These are phyloP conservation scores for Eupeodes latifasciatus DNA, from an alignment of 2,888 invertebrate genomes.

Conservation along the genomic window DNA sequence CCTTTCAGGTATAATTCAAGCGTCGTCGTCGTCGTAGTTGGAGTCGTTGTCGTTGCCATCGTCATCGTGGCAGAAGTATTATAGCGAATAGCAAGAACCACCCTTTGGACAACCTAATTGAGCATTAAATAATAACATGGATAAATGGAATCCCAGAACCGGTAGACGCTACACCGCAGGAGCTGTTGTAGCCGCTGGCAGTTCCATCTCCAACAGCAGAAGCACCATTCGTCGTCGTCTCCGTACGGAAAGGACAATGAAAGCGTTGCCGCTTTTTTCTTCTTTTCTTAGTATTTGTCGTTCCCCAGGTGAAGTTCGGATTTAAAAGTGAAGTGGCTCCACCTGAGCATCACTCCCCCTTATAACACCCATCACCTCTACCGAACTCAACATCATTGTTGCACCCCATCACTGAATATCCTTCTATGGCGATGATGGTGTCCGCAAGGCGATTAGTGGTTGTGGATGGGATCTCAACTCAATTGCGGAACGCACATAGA, in stretches of 20 bases:
- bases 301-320: constrained; percentile 70
- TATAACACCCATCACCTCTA: neutral
- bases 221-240: constrained; percentile 30
- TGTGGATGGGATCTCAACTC: constrained; percentile 61
- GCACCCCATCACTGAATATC: neutral
- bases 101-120: constrained; percentile 72
- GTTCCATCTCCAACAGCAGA: constrained; percentile 46
- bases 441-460: constrained; percentile 68
- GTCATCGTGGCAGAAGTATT: neutral
- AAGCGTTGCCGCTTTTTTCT: constrained; percentile 42
- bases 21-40: constrained; percentile 24
- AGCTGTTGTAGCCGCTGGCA: constrained; percentile 37
- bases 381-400: neutral
- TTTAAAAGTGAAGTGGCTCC: constrained; percentile 66
- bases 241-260: constrained; percentile 51
- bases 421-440: neutral
- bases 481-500: constrained; percentile 44
- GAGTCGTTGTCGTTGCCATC: neutral
- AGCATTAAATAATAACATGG: constrained; percentile 76
- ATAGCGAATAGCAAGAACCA: constrained; percentile 35
- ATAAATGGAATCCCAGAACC: constrained; percentile 72
- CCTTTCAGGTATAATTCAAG: constrained; percentile 65
- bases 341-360: constrained; percentile 57
- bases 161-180: constrained; percentile 57
- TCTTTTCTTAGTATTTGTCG: constrained; percentile 2